A percentile compares a stretch with the other conserved stretches of the same genome.
phyloP scores from a whole-genome alignment of 1,140 invertebrate genomes.

The Wasmannia auropunctata region DNA sequence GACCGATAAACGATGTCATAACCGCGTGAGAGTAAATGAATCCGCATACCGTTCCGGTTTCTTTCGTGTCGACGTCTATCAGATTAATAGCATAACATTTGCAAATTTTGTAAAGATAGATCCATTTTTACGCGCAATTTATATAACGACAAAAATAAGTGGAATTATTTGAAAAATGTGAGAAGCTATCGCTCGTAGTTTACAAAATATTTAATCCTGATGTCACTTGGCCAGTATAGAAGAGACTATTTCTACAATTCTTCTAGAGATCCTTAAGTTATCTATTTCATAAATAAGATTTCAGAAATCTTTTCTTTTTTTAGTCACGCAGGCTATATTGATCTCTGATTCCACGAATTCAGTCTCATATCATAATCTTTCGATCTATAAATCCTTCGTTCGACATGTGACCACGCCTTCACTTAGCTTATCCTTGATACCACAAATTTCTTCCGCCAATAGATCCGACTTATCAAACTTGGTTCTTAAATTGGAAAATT shows the following conservation, averaged over 20 bases:
- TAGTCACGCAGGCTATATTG: neutral
- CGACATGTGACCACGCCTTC: constrained; percentile 16
- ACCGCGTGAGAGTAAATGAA: constrained; percentile 37
- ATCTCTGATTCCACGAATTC: constrained; percentile 26
- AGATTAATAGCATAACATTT: constrained; percentile 11
- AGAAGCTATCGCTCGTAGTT: neutral
- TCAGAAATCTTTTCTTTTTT: neutral
- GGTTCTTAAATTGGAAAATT: constrained; percentile 1
- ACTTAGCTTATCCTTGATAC: constrained; percentile 35
- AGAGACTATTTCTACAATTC: neutral
- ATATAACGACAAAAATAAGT: neutral
- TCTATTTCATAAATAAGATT: neutral
- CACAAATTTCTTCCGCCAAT: constrained; percentile 14
- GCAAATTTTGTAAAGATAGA: neutral
- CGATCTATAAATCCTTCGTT: constrained; percentile 32
- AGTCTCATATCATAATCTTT: constrained; percentile 36
- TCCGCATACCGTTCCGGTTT: constrained; percentile 6
- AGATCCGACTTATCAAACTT: constrained; percentile 20
- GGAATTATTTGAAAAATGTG: neutral
- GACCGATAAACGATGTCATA: constrained; percentile 45
- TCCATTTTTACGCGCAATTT: neutral
- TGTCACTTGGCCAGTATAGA: neutral
- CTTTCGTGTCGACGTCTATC: neutral
- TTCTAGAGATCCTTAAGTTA: neutral
- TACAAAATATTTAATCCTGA: neutral